phyloP scores from a whole-genome alignment of 2,888 invertebrate genomes.

The Drosophila algonquin region DNA sequence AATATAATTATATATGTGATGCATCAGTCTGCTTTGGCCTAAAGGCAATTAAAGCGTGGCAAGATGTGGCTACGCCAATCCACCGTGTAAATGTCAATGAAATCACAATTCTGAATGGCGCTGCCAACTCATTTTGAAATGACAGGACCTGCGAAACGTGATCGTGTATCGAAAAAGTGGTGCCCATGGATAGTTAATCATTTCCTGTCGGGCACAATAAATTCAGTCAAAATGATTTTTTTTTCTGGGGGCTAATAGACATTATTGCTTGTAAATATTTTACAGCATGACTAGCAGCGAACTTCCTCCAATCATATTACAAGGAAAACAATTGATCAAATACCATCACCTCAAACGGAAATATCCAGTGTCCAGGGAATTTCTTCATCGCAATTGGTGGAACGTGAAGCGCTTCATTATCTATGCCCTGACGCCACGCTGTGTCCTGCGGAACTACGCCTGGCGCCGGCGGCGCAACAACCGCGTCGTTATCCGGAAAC shows the following conservation, averaged over 20 bases:
- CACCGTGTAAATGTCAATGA: not conserved
- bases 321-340: conserved; percentile 59
- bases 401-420: conserved; percentile 75
- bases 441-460: conserved; percentile 72
- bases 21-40: not conserved
- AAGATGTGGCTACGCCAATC: not conserved
- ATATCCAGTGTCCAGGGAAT: conserved; percentile 75
- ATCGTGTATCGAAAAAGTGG: not conserved
- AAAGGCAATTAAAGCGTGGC: not conserved
- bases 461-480: conserved; percentile 59
- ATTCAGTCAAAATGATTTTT: not conserved
- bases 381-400: conserved; percentile 71
- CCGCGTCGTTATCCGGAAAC: conserved; percentile 66
- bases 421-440: conserved; percentile 74
- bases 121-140: not conserved
- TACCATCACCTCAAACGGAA: conserved; percentile 70
- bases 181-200: not conserved
- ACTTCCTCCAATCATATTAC: conserved; percentile 57
- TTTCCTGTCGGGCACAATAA: not conserved
- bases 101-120: not conserved
- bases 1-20: not conserved
- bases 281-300: conserved; percentile 53
- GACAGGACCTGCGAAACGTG: not conserved
- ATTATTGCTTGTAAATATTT: not conserved
- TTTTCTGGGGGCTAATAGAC: not conserved